phyloP scores from a whole-genome alignment of 2,888 invertebrate genomes.

The Calephelis perditalis region DNA sequence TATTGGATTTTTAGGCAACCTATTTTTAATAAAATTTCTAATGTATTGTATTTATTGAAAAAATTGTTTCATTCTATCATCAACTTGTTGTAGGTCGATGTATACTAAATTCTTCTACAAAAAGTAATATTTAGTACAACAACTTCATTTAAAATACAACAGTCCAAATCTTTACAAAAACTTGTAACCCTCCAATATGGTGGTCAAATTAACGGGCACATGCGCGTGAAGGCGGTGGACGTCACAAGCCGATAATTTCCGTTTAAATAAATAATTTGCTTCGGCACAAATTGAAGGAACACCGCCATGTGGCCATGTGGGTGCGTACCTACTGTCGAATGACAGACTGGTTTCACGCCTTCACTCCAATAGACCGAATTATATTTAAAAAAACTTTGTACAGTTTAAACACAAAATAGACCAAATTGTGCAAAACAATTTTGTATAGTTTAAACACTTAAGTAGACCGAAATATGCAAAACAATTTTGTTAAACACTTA shows the following conservation, averaged over 20 bases:
- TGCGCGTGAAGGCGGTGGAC: slow-evolving; percentile 46
- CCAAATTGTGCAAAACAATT: too few species aligned
- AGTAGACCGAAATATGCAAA: too few species aligned
- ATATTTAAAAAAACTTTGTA: neutral
- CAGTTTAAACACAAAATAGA: too few species aligned
- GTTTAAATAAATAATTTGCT: slow-evolving; percentile 76
- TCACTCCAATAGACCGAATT: slow-evolving; percentile 32
- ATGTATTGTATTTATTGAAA: too few species aligned
- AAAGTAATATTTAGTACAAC: too few species aligned
- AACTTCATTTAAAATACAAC: slow-evolving; percentile 32
- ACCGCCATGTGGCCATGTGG: slow-evolving; percentile 60
- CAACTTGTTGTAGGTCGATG: too few species aligned
- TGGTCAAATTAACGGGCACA: slow-evolving; percentile 50
- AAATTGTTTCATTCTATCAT: too few species aligned
- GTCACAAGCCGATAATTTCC: slow-evolving; percentile 59
- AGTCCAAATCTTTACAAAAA: slow-evolving; percentile 42
- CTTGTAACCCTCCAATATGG: slow-evolving; percentile 30
- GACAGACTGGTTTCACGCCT: slow-evolving; percentile 70
- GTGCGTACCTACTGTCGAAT: slow-evolving; percentile 51
- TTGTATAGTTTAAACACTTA: too few species aligned
- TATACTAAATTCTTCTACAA: too few species aligned
- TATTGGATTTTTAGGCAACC: too few species aligned
- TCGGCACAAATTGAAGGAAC: slow-evolving; percentile 57
- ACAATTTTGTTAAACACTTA: too few species aligned
- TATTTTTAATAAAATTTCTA: too few species aligned